Base-by-base conservation (phyloP, 2,797 vertebrate species). In the Anguilla marmorata region DNA sequence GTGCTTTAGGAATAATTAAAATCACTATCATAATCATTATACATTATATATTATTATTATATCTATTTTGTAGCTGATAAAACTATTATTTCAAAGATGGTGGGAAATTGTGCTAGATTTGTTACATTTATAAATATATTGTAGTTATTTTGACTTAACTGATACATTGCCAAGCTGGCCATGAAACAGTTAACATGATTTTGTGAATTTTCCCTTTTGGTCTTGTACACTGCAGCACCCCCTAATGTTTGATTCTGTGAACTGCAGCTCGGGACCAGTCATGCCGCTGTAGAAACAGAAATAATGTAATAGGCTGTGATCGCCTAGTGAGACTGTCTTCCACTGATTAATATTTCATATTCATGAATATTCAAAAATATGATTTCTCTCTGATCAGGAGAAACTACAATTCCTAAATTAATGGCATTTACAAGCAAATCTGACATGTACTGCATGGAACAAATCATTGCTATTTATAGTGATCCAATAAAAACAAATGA, bases 211-310 rank as follows among this genome's bases (percentile, higher is more conserved):
- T 60, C 60, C 24, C 45, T 56, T n/a, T 12, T n/a, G 69, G 88
- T 89, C 89, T 90, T 89, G 91, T 88, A 89, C 90, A 79, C 92
- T 93, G 91, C 90, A 93, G 87, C 89, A 91, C 91, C 48, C 89
- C 90, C 91, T 84, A 89, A 91, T 92, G 92, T 91, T 86, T 84
- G 54, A 12, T 52, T 24, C 0, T n/a, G 50, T 27, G 90, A 89
- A 91, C 88, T 85, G 88, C 90, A 89, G 69, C 11, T 33, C 12
- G 2, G 11, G 52, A 41, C 37, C 11, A 41, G 74, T 79, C 74
- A 41, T 12, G 33, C 82, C 24, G 11, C 83, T 54, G 85, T 84
- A 72, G 84, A 63, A 54, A 41, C 72, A 66, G 54, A 69, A 88
- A 54, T 33, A 66, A 84, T 86, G 50, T 83, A 83, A 87, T 87